Evolutionary conservation across 2,888 invertebrate genomes (phyloP), one percentile per base, ranked within the genome.

Genomic region (Cynaeus angustus): DNA sequence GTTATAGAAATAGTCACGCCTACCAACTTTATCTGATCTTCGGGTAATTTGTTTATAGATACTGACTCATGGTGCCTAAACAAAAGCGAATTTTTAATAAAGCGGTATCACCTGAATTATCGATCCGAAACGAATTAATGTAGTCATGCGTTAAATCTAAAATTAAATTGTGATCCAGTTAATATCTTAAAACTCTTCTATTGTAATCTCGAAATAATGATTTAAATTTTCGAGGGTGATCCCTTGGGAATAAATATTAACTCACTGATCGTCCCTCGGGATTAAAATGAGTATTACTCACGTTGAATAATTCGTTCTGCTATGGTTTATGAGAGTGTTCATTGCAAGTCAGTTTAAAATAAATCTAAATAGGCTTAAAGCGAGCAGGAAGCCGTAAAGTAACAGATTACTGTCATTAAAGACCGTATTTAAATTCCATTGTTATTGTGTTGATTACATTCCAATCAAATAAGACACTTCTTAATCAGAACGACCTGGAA

Each of bases 1-100:
- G 67, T 61, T 67, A 67, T 7, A 12, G 12, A 10, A 28, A 28
- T 38, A 16, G 62, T 10, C 62, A 52, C 55, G 62, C 62, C 55
- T 30, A 68, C 37, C 55, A 50, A 50, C 37, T 65, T 68, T 65
- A 58, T 69, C 52, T 69, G 65, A 69, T 59, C 56, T 41, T 56
- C 45, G 16, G 26, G 66, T 50, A 58, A 65, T 65, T 64, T 65
- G 65, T 65, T 65, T 52, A 41, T 16, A 13, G 46, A 46, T 48
- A 61, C 61, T 62, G 62, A 62, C 50, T 62, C 65, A 53, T 26
- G 4, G 37, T 62, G 43, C 33, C 43, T 45, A 58, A 58, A 58
- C 65, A 53, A 65, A 65, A 65, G 65, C 43, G 50, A 52, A 62
- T 59, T 59, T 41, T 56, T 59, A 45, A 30, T 45, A 45, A 10